These are phyloP conservation scores for Ammodytes dubius DNA, from an alignment of 2,113 vertebrate species.

Conservation along the genomic window DNA sequence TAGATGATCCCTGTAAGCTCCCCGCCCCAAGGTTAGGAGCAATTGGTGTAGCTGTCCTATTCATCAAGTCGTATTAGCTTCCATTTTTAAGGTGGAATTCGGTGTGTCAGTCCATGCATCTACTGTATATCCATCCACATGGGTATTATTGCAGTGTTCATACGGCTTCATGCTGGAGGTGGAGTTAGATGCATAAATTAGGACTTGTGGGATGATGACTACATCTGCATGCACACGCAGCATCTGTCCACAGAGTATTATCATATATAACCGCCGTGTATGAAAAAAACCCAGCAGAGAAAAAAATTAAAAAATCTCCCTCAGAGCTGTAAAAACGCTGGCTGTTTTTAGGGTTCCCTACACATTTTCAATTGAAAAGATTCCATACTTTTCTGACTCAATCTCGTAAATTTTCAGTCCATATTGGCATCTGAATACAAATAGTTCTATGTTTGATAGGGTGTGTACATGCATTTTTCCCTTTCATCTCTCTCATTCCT, in stretches of 20 bases:
- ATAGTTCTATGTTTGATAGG: neutral
- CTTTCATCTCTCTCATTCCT: neutral
- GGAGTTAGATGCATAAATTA: constrained; percentile 57
- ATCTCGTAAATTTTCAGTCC: no score
- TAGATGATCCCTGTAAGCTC: no score
- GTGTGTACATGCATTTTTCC: constrained; percentile 9
- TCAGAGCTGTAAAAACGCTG: constrained; percentile 50
- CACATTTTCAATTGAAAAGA: no score
- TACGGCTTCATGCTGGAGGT: constrained; percentile 36
- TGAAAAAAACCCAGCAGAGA: constrained; percentile 44
- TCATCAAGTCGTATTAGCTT: constrained; percentile 3
- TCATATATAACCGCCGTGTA: neutral
- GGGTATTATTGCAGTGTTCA: constrained; percentile 2
- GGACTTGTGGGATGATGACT: constrained; percentile 37
- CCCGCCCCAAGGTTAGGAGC: neutral
- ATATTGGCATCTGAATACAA: no score
- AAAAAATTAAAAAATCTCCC: constrained; percentile 14
- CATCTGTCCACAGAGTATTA: constrained; percentile 51
- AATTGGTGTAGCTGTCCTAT: neutral
- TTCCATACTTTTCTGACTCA: no score
- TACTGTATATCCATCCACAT: constrained; percentile 38
- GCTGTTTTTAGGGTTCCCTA: constrained; percentile 22
- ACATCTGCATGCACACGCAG: constrained; percentile 50
- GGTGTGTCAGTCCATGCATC: constrained; percentile 12
- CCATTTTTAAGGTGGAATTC: neutral